Percentiles rank a stretch among this genome's conserved stretches.
Evolutionary conservation across 2,888 invertebrate genomes (phyloP).

Genomic region (Thysanoteuthis rhombus): DNA sequence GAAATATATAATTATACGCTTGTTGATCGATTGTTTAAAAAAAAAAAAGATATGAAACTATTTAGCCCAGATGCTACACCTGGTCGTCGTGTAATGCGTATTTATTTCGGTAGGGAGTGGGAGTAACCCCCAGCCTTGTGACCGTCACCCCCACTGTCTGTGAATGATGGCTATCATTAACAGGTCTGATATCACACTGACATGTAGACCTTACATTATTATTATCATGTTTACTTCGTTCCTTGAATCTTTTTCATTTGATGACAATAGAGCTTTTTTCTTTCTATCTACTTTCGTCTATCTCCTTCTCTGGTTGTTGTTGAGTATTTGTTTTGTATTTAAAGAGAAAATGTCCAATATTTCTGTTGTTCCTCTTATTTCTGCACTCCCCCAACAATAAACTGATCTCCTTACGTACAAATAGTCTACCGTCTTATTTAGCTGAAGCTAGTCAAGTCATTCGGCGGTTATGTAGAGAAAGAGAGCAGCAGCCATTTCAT

Average conservation of each 20-base stretch:
- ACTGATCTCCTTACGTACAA: too few relatives aligned
- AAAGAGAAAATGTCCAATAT: too few relatives aligned
- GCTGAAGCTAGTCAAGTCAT: background rate
- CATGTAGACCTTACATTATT: background rate
- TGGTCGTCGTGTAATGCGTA: background rate
- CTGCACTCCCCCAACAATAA: too few relatives aligned
- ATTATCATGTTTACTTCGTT: background rate
- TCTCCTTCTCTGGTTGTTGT: too few relatives aligned
- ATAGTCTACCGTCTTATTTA: background rate
- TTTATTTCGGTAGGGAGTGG: background rate
- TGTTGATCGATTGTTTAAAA: background rate
- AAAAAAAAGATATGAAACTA: background rate
- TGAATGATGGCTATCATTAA: background rate
- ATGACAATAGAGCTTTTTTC: too few relatives aligned
- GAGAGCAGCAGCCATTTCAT: background rate
- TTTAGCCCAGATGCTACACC: background rate
- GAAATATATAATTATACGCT: background rate
- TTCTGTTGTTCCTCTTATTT: too few relatives aligned
- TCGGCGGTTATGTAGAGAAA: background rate
- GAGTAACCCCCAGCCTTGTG: background rate
- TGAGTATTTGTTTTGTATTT: too few relatives aligned
- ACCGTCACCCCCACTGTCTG: constrained; percentile 12
- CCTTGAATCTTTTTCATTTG: too few relatives aligned
- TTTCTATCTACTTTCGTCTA: too few relatives aligned
- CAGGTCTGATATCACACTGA: background rate